A percentile compares a stretch with the other conserved stretches of the same genome.
These are phyloP conservation scores for Limnephilus rhombicus DNA, from an alignment of 2,888 invertebrate genomes.

Conservation along the genomic window DNA sequence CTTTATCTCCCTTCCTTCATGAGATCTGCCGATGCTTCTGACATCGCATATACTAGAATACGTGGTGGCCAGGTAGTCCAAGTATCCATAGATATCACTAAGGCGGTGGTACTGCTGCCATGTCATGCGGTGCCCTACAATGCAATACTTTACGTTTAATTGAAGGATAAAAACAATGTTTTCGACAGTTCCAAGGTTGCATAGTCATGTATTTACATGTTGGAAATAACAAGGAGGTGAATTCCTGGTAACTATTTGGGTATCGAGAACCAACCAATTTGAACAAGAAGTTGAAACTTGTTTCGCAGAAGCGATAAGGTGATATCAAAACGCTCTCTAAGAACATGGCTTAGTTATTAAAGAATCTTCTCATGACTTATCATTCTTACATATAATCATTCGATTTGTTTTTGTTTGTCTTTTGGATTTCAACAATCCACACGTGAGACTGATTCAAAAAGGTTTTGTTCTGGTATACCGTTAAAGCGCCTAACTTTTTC, in stretches of 20 bases:
- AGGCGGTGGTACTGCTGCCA: constrained; percentile 88
- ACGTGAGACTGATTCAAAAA: background rate
- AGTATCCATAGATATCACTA: constrained; percentile 82
- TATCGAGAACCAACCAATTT: background rate
- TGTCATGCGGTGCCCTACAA: constrained; percentile 75
- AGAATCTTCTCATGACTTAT: background rate
- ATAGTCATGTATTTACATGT: background rate
- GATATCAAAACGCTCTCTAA: background rate
- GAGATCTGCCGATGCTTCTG: constrained; percentile 84
- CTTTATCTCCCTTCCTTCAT: constrained; percentile 86
- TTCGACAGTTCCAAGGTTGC: background rate
- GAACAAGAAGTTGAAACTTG: background rate
- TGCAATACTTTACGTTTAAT: background rate
- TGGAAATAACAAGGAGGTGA: background rate
- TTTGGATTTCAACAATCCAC: background rate
- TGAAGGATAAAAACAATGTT: background rate
- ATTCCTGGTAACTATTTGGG: background rate
- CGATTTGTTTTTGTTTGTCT: too few species aligned
- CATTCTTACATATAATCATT: too few species aligned
- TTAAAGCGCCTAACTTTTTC: background rate
- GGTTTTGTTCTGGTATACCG: background rate
- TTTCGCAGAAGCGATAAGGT: background rate
- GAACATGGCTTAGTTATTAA: too few species aligned
- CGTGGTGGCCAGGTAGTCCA: constrained; percentile 84
- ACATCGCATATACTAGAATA: constrained; percentile 86